phyloP scores from a whole-genome alignment of 2,797 vertebrate species.

The Parauchenoglanis ngamensis region DNA sequence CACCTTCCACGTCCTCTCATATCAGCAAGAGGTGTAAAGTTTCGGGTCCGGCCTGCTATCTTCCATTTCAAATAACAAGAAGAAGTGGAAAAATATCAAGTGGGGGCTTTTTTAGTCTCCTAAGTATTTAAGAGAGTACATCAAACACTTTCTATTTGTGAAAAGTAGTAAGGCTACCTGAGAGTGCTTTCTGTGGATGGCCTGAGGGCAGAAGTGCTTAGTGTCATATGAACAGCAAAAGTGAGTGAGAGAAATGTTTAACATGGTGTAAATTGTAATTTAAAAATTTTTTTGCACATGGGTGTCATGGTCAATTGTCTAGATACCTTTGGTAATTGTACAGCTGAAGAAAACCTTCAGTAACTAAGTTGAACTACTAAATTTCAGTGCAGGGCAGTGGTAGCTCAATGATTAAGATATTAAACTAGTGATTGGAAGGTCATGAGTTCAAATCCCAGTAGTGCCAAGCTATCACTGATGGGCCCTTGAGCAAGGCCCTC shows the following conservation, averaged over 20 bases:
- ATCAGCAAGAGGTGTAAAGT: constrained; percentile 3
- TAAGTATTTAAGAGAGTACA: constrained; percentile 25
- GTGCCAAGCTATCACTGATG: too few species aligned
- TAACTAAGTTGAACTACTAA: neutral
- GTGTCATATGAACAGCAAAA: constrained; percentile 5
- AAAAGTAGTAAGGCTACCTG: constrained; percentile 14
- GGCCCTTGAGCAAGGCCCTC: too few species aligned
- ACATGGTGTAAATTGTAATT: constrained; percentile 22
- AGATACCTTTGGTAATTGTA: neutral
- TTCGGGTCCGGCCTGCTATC: neutral
- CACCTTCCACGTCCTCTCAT: neutral
- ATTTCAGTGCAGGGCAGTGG: neutral
- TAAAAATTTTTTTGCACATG: neutral
- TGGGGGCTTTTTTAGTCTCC: constrained; percentile 11
- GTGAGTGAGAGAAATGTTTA: neutral
- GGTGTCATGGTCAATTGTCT: neutral
- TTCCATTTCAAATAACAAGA: constrained; percentile 8
- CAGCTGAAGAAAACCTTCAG: neutral
- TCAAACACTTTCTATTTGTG: constrained; percentile 14
- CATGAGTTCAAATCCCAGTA: too few species aligned
- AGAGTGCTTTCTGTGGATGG: constrained; percentile 14
- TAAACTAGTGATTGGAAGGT: too few species aligned
- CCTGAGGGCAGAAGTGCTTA: constrained; percentile 26
- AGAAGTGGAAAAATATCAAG: neutral
- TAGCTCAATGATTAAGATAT: too few species aligned